Base-by-base conservation (phyloP, 2,888 invertebrate species). In the Geophilus truncorum region DNA sequence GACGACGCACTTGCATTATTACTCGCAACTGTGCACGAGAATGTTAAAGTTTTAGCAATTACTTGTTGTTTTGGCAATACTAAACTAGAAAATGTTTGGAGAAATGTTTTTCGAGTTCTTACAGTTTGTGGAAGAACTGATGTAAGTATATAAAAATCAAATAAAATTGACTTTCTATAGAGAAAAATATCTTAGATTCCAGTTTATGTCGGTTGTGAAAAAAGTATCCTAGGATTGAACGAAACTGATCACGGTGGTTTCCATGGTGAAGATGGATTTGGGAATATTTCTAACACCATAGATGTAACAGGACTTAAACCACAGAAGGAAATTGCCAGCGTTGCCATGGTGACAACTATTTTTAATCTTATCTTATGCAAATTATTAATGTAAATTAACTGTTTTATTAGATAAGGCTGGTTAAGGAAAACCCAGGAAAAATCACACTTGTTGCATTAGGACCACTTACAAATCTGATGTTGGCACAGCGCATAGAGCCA, bases 391-490 rank as follows among this genome's bases (percentile, higher is more conserved):
- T n/a, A n/a, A 77, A 36, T 12, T 5, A 28, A 70, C 15, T 12
- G 28, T 12, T 2, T 15, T 25, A 1, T 23, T 15, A 70, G 70
- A 1, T 70, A 28, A 25, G 28, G 2, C 28, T 70, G 0, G 83
- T 82, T 7, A 81, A 82, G 36, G 62, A 83, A 25, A 57, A 84
- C 70, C 83, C 83, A 0, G 85, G 85, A 7, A 85, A 87, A 81
- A 84, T 87, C 30, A 85, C 85, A 1, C 82, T 87, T 5, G 85
- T 87, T 9, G 85, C 86, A 5, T 78, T 87, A 4, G 88, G 87
- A 1, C 88, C 88, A 0, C 83, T 88, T 62, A 88, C 88, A 5
- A 88, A 89, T 82, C 81, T 89, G 5, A 88, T 88, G 0, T 76
- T 88, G 62, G 88, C 88, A 3, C 82, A 87, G 45, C 85, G 86